Evolutionary conservation across 1,140 invertebrate species (phyloP).

Genomic region (Acyrthosiphon pisum): DNA sequence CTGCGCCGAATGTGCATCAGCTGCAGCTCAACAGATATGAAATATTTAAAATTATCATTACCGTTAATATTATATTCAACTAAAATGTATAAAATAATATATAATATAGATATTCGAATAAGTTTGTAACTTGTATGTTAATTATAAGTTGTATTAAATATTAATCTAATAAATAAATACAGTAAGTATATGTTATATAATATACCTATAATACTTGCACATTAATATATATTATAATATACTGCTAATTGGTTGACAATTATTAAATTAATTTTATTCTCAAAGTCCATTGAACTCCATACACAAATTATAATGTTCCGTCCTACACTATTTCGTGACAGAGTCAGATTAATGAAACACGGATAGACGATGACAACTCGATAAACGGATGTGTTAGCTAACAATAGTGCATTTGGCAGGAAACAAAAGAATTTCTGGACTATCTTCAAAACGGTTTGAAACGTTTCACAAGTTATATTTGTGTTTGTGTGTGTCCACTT

Average conservation of each 20-base stretch:
- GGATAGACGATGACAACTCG: background rate
- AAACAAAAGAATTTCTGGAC: conserved; percentile 47
- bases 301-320: background rate
- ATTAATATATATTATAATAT: background rate
- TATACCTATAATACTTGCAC: background rate
- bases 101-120: background rate
- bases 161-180: background rate
- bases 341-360: conserved; percentile 32
- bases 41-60: background rate
- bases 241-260: background rate
- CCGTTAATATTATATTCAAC: conserved; percentile 1
- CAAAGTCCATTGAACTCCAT: background rate
- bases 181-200: background rate
- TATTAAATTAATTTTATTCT: background rate
- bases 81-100: background rate
- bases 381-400: conserved; percentile 19
- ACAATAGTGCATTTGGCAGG: conserved; percentile 43
- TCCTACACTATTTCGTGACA: background rate
- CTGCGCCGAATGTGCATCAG: conserved; percentile 45
- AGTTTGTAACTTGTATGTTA: background rate
- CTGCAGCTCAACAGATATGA: conserved; percentile 49
- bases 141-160: background rate
- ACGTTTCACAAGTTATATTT: background rate
- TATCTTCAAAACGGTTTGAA: conserved; percentile 21
- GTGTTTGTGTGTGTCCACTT: background rate